Evolutionary conservation across 2,113 vertebrate species (phyloP).

Genomic region (Stictonetta naevosa): DNA sequence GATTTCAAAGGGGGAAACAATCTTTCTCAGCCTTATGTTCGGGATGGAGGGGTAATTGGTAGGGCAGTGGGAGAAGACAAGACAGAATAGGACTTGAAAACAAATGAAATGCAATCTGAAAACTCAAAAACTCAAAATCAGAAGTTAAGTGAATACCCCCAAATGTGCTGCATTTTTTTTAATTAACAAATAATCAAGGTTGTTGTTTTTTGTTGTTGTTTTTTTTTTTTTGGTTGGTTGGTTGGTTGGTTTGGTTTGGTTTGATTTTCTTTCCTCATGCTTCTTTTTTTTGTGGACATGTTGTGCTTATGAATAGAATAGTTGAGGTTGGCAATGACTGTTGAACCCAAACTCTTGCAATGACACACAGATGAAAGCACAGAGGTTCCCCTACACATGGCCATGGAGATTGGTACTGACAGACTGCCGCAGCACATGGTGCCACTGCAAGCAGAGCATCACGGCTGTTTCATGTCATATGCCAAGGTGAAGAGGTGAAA

Average conservation of each 20-base stretch:
- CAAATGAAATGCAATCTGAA: background rate
- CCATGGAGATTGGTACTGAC: background rate
- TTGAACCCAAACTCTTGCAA: background rate
- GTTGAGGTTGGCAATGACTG: background rate
- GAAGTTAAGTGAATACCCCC: background rate
- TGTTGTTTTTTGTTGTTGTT: background rate
- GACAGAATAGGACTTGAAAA: background rate
- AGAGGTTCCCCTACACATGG: accelerated
- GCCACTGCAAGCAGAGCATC: background rate
- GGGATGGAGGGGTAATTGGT: background rate
- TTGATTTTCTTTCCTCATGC: background rate
- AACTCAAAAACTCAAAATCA: background rate
- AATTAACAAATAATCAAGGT: background rate
- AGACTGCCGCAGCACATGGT: background rate
- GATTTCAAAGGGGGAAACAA: background rate
- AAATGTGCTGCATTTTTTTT: background rate
- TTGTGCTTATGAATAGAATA: background rate
- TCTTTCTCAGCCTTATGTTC: background rate
- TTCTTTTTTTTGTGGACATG: background rate
- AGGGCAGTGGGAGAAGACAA: background rate
- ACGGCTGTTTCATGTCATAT: background rate
- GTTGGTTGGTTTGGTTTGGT: no score
- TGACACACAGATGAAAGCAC: background rate
- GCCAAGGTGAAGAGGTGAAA: background rate
- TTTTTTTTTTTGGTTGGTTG: no score